These are phyloP conservation scores for Rhodophaea formosa DNA, from an alignment of 2,888 invertebrate species.

Conservation along the genomic window DNA sequence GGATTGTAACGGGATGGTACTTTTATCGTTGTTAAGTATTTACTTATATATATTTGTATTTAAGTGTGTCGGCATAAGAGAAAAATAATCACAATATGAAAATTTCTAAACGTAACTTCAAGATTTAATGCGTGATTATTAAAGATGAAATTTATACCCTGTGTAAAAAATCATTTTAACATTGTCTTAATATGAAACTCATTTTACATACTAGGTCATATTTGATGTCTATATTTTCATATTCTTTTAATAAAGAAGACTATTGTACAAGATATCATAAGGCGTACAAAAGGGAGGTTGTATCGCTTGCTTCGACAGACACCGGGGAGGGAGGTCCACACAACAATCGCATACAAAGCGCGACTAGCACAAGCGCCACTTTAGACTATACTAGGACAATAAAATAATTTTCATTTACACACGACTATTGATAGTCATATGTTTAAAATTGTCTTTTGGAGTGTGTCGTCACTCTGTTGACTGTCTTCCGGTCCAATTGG, in stretches of 20 bases:
- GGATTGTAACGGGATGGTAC: slow-evolving; percentile 54
- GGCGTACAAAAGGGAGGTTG: slow-evolving; percentile 2
- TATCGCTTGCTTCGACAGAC: slow-evolving; percentile 33
- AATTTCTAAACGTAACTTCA: slow-evolving; percentile 47
- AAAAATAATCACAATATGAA: slow-evolving; percentile 44
- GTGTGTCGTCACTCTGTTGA: slow-evolving; percentile 37
- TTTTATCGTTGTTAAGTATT: slow-evolving; percentile 71
- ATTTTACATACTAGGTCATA: slow-evolving; percentile 25
- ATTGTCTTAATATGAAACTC: slow-evolving; percentile 26
- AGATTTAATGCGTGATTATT: slow-evolving; percentile 39
- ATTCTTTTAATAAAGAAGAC: slow-evolving; percentile 25
- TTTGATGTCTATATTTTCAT: slow-evolving; percentile 31
- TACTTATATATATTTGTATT: slow-evolving; percentile 60
- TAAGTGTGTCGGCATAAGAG: slow-evolving; percentile 59
- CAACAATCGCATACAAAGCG: slow-evolving; percentile 36
- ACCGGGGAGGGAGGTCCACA: slow-evolving; percentile 31
- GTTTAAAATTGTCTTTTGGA: slow-evolving; percentile 35
- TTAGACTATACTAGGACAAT: slow-evolving; percentile 79
- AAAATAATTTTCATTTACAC: slow-evolving; percentile 61
- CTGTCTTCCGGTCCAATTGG: slow-evolving; percentile 68
- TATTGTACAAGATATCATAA: slow-evolving; percentile 15
- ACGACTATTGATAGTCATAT: slow-evolving; percentile 36
- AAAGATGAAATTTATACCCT: slow-evolving; percentile 30
- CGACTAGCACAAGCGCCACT: slow-evolving; percentile 60
- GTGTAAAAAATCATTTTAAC: slow-evolving; percentile 21